phyloP scores from a whole-genome alignment of 2,888 invertebrate genomes.

The Epinotia nisella region DNA sequence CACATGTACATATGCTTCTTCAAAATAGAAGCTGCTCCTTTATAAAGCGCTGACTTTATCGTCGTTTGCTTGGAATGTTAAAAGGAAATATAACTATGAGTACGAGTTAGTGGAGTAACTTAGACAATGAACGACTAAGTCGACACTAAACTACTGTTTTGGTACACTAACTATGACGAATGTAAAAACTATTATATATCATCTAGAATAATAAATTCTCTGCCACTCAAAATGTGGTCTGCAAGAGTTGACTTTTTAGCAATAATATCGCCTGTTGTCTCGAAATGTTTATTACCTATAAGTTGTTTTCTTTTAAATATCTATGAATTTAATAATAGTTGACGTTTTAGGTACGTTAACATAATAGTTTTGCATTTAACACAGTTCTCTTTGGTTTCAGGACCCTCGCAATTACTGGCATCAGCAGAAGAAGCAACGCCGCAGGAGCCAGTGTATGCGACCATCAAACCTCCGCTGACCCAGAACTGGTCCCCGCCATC shows the following conservation, averaged over 20 bases:
- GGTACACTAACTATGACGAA: background rate
- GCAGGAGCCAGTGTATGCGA: slow-evolving; percentile 79
- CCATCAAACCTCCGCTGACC: slow-evolving; percentile 70
- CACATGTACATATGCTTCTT: background rate
- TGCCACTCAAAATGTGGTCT: background rate
- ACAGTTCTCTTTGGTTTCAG: slow-evolving; percentile 65
- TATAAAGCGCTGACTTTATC: slow-evolving; percentile 63
- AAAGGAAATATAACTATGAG: slow-evolving; percentile 49
- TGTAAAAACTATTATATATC: background rate
- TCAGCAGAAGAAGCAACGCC: slow-evolving; percentile 71
- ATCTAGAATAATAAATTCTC: background rate
- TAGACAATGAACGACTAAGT: slow-evolving; percentile 21
- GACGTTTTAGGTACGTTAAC: no score
- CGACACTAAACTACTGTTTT: background rate
- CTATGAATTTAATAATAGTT: no score
- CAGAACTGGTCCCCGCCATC: slow-evolving; percentile 62
- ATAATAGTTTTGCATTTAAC: background rate
- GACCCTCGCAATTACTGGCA: slow-evolving; percentile 76
- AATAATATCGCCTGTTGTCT: background rate
- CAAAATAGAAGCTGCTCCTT: slow-evolving; percentile 47
- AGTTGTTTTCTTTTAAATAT: no score
- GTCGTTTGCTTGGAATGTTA: slow-evolving; percentile 59
- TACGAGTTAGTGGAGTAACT: slow-evolving; percentile 27
- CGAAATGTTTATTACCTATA: no score
- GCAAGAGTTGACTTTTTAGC: background rate